Percentiles rank a stretch among this genome's conserved stretches.
Conservation (phyloP, 2,113 vertebrate genomes). For the Ophiodon elongatus region DNA sequence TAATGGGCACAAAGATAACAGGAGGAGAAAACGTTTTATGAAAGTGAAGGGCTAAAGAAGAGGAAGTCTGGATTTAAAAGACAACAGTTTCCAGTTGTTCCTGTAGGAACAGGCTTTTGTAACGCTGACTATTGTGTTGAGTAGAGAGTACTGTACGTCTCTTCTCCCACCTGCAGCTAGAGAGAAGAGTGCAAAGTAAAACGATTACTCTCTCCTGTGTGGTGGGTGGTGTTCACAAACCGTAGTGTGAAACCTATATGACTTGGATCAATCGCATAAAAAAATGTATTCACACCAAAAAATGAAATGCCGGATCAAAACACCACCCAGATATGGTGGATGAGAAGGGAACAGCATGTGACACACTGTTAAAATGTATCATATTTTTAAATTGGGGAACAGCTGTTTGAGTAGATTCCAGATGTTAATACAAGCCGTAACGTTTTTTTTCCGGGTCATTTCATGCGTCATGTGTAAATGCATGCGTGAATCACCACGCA, state of each 20-base stretch:
- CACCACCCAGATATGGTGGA: not conserved
- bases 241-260: not conserved
- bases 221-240: not conserved
- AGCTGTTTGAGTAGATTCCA: not conserved
- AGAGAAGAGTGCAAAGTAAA: not conserved
- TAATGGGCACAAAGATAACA: not conserved
- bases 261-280: not conserved
- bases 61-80: not conserved
- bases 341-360: not conserved
- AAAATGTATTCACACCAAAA: not conserved
- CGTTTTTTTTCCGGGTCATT: not conserved
- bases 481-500: not conserved
- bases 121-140: not conserved
- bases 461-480: not conserved
- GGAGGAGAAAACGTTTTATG: not conserved
- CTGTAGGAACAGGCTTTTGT: not conserved
- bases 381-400: slow-evolving; percentile 11
- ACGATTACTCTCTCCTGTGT: not conserved
- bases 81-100: not conserved
- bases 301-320: not conserved
- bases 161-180: not conserved
- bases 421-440: slow-evolving; percentile 9
- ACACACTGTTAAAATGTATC: slow-evolving; percentile 10
- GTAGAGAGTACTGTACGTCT: not conserved
- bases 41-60: not conserved